Evolutionary conservation across 2,797 vertebrate genomes (phyloP).

Genomic region (Catamblyrhynchus diadema): DNA sequence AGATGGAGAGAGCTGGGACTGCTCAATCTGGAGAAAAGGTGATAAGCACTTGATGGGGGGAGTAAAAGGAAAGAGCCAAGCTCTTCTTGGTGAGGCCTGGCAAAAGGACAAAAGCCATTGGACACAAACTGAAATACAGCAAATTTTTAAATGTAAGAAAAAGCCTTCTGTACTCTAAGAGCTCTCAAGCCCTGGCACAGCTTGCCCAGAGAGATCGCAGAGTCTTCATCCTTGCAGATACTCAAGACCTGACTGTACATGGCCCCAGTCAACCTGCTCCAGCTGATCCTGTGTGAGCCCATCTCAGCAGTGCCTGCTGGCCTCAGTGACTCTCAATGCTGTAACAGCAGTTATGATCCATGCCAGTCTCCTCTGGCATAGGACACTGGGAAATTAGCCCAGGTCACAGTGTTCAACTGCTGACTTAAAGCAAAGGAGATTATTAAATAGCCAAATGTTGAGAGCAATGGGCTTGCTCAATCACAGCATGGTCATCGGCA

Average conservation of each 20-base stretch:
- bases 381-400: not conserved
- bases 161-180: not conserved
- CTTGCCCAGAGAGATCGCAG: not conserved
- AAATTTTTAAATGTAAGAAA: not conserved
- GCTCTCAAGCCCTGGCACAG: not conserved
- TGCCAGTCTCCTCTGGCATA: not conserved
- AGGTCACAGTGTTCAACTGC: not conserved
- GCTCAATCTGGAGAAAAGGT: not conserved
- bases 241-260: not conserved
- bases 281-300: accelerated
- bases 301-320: not conserved
- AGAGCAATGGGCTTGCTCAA: not conserved
- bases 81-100: not conserved
- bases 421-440: not conserved
- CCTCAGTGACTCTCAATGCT: not conserved
- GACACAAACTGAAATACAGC: not conserved
- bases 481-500: not conserved
- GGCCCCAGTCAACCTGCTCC: not conserved
- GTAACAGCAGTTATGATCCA: not conserved
- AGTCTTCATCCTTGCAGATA: not conserved
- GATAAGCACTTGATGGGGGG: not conserved
- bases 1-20: not conserved
- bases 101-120: not conserved
- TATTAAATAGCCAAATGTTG: not conserved
- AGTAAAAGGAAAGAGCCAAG: not conserved